phyloP scores from a whole-genome alignment of 64 coral and sea anemone genomes.

The Montipora capricornis region DNA sequence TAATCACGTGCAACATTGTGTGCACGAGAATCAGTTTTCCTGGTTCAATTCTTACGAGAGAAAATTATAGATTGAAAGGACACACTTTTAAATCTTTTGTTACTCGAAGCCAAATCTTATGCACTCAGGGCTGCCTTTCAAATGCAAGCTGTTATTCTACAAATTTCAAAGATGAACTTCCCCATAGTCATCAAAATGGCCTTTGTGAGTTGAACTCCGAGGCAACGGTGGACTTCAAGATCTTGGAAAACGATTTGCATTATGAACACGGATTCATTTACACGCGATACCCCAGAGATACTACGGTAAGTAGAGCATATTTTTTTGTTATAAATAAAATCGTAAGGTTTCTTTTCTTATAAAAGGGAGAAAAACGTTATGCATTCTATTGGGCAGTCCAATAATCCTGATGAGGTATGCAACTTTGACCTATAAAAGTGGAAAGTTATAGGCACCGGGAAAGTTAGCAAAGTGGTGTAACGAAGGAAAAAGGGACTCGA shows the following conservation, averaged over 20 bases:
- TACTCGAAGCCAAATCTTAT: conserved; percentile 7
- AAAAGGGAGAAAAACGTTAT: no score
- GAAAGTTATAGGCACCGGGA: no score
- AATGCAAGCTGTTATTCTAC: conserved; percentile 40
- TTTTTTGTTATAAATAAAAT: not conserved
- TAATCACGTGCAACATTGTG: not conserved
- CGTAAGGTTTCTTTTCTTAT: no score
- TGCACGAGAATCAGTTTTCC: not conserved
- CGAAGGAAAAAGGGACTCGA: no score
- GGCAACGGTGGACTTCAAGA: not conserved
- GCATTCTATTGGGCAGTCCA: no score
- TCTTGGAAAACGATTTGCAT: conserved; percentile 7
- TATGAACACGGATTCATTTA: not conserved
- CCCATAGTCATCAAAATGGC: not conserved
- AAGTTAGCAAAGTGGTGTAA: no score
- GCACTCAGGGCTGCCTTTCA: conserved; percentile 33
- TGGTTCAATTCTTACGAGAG: conserved; percentile 1
- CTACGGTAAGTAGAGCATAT: not conserved
- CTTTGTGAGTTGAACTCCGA: conserved; percentile 25
- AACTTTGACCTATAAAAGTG: no score
- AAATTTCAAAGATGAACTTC: conserved; percentile 35
- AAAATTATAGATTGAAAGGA: not conserved
- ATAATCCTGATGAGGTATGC: no score
- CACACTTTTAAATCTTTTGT: not conserved
- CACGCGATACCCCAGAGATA: not conserved